Conservation (phyloP, 2,113 vertebrate species). For the Sinocyclocheilus anshuiensis region DNA sequence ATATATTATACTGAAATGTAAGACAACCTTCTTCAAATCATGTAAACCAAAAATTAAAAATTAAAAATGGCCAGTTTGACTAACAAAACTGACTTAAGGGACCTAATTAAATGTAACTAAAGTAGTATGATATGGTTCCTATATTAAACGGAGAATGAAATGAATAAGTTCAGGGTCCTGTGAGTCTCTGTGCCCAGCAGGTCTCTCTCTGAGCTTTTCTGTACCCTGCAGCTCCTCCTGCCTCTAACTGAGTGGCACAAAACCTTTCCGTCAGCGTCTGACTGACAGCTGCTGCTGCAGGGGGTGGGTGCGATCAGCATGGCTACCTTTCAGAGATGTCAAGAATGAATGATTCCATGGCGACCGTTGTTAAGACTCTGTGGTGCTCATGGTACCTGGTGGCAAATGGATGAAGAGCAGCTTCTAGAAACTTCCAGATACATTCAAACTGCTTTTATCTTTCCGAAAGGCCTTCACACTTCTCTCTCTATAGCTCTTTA, state of each 20-base stretch:
- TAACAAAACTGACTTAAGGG: background rate
- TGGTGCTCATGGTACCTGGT: background rate
- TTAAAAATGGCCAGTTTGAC: background rate
- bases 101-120: background rate
- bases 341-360: constrained; percentile 30
- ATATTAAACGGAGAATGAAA: background rate
- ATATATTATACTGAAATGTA: no score
- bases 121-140: background rate
- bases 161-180: background rate
- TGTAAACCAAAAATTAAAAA: no score
- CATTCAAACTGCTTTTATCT: background rate
- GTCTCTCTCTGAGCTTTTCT: background rate
- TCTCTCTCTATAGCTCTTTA: background rate
- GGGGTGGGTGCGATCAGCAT: background rate
- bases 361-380: background rate
- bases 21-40: no score
- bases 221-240: background rate
- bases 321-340: constrained; percentile 4
- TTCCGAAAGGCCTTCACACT: background rate
- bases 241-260: background rate
- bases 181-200: constrained; percentile 1
- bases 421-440: constrained; percentile 5
- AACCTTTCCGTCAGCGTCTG: background rate
- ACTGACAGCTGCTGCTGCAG: constrained; percentile 40
- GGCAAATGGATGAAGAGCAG: background rate